Conservation (phyloP, 2,797 vertebrate species). For the Decapterus maruadsi region DNA sequence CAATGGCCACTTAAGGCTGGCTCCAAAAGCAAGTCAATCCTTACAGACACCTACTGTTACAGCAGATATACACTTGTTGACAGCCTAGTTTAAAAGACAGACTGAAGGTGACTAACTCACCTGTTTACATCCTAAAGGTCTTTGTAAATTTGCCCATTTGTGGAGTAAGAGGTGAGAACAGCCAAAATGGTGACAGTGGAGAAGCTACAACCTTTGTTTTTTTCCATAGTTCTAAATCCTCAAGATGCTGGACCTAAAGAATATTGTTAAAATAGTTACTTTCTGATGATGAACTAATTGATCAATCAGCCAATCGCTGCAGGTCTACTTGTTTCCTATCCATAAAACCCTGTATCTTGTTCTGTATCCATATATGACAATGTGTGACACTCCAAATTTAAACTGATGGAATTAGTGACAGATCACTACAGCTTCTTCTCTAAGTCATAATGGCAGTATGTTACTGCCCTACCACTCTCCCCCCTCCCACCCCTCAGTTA, state of each 20-base stretch:
- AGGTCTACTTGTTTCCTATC: background rate
- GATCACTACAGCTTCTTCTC: slow-evolving; percentile 47
- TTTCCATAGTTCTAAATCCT: no score
- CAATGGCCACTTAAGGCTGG: no score
- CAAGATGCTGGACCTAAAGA: background rate
- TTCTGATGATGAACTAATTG: background rate
- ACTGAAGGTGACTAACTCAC: no score
- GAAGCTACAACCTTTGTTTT: no score
- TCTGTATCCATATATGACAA: background rate
- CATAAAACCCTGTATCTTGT: background rate
- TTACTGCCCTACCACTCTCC: slow-evolving; percentile 27
- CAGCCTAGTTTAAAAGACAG: no score
- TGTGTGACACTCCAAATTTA: slow-evolving; percentile 27
- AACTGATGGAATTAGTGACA: slow-evolving; percentile 67
- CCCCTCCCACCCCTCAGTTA: slow-evolving; percentile 11
- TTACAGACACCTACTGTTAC: no score
- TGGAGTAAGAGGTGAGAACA: no score
- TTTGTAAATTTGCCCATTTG: no score
- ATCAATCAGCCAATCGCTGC: background rate
- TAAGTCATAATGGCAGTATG: slow-evolving; percentile 48
- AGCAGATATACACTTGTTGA: no score
- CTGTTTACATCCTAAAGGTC: no score
- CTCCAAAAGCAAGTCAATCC: no score
- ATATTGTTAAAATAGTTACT: background rate
- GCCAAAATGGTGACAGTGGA: no score